Conservation (phyloP, 2,888 invertebrate genomes). For the Apodemia duryi region DNA sequence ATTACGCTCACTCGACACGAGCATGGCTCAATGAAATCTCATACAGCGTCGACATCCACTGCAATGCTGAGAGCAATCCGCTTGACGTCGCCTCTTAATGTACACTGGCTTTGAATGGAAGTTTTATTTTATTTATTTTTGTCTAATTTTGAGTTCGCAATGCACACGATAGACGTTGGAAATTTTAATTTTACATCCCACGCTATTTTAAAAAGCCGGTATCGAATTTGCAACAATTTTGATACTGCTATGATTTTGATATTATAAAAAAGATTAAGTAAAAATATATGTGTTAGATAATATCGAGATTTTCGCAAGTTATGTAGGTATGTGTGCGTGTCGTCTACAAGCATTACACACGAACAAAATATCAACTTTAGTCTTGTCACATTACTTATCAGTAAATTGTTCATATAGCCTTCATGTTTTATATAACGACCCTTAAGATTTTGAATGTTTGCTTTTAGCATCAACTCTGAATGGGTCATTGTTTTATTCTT, state of each 20-base stretch:
- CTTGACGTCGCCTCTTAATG: constrained; percentile 27
- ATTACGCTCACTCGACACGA: constrained; percentile 4
- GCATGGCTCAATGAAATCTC: constrained; percentile 9
- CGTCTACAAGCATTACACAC: too few relatives aligned
- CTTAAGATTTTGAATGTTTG: too few relatives aligned
- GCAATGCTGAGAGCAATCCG: constrained; percentile 23
- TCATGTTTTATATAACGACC: too few relatives aligned
- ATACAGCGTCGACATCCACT: constrained; percentile 15
- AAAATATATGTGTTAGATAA: too few relatives aligned
- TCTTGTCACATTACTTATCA: too few relatives aligned
- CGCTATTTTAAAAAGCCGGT: background rate
- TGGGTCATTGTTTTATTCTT: too few relatives aligned
- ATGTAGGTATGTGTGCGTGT: too few relatives aligned
- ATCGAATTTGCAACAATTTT: background rate
- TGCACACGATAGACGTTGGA: constrained; percentile 65
- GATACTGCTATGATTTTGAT: background rate
- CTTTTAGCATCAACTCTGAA: too few relatives aligned
- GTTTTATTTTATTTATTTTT: constrained; percentile 50
- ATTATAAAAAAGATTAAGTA: too few relatives aligned
- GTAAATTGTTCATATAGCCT: too few relatives aligned
- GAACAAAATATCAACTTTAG: too few relatives aligned
- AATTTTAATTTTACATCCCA: constrained; percentile 26
- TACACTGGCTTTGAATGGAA: constrained; percentile 66
- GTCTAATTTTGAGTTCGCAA: constrained; percentile 61
- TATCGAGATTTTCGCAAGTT: too few relatives aligned